Base-by-base conservation (phyloP, 1,140 invertebrate genomes). In the Hyles euphorbiae region DNA sequence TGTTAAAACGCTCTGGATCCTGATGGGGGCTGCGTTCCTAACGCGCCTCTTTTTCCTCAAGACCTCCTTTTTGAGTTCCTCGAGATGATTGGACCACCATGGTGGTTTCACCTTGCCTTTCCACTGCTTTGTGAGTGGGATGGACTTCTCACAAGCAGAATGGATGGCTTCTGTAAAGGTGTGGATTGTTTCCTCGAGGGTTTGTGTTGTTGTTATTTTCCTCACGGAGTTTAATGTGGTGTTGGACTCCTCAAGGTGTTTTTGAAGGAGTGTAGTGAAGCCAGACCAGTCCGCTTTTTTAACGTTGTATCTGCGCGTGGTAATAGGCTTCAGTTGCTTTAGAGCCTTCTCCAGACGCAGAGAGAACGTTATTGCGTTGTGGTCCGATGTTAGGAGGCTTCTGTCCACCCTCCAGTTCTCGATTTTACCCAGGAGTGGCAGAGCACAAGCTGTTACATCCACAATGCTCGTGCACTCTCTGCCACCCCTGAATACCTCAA, bases 281-380 rank as follows among this genome's bases (percentile, higher is more conserved):
- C 62, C 51, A 0, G 54, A 45, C 62, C 70, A 73, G 2, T 70
- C 61, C 9, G 67, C 65, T 34, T 68, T 73, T 50, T 53, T 69
- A 1, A 65, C 68, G 52, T 65, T 73, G 32, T 68, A 69, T 6
- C 7, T 58, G 4, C 70, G 45, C 36, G 65, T 67, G 6, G 70
- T 63, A 3, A 47, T 49, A 1, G 50, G 33, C 43, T 10, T 46
- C 6, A 52, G 22, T 12, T n/a, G 3, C 53, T 44, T n/a, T 10
- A 49, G 32, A 3, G 12, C 8, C 2, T 33, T 40, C 10, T 53
- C 43, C 32, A 58, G 5, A 3, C 49, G 34, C 6, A 67, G 3
- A 2, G 44, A 2, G 33, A 57, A 67, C 0, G 49, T 56, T 3
- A 64, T 60, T 12, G 58, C 58, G 49, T 67, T 60, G 48, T 67